Percentiles rank a stretch among this genome's conserved stretches.
Evolutionary conservation across 1,140 invertebrate species (phyloP).

Genomic region (Drosophila kohkoa): DNA sequence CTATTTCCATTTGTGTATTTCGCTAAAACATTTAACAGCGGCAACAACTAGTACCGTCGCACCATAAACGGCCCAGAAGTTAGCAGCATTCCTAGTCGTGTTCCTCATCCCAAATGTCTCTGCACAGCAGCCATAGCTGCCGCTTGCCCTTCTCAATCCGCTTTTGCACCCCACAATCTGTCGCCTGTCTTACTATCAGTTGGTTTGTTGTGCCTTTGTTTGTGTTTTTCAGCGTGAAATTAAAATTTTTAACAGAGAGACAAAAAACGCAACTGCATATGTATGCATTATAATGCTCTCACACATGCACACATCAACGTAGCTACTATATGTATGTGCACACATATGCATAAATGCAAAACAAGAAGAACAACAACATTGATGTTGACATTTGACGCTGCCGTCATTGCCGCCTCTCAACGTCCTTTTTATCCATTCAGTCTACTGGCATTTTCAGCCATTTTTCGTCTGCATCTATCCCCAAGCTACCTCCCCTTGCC

Average conservation of each 20-base stretch:
- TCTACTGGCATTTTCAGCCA: constrained; percentile 71
- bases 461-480: constrained; percentile 48
- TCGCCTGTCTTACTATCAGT: constrained; percentile 13
- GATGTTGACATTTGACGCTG: constrained; percentile 76
- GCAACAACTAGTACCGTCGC: constrained; percentile 36
- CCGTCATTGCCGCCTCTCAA: constrained; percentile 48
- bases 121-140: constrained; percentile 3
- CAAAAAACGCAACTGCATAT: constrained; percentile 57
- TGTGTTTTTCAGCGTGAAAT: constrained; percentile 76
- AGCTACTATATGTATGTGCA: constrained; percentile 23
- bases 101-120: constrained; percentile 12
- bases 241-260: constrained; percentile 73
- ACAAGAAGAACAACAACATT: constrained; percentile 64
- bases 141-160: neutral
- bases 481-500: constrained; percentile 12
- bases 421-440: constrained; percentile 63
- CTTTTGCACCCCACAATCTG: neutral
- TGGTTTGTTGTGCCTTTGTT: constrained; percentile 35
- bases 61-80: constrained; percentile 54
- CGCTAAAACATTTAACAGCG: constrained; percentile 61
- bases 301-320: constrained; percentile 28
- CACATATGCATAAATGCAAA: constrained; percentile 64
- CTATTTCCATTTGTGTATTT: constrained; percentile 42
- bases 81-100: constrained; percentile 34
- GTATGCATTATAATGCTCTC: constrained; percentile 36